Conservation (phyloP, 2,888 invertebrate species). For the Meteorus colon region DNA sequence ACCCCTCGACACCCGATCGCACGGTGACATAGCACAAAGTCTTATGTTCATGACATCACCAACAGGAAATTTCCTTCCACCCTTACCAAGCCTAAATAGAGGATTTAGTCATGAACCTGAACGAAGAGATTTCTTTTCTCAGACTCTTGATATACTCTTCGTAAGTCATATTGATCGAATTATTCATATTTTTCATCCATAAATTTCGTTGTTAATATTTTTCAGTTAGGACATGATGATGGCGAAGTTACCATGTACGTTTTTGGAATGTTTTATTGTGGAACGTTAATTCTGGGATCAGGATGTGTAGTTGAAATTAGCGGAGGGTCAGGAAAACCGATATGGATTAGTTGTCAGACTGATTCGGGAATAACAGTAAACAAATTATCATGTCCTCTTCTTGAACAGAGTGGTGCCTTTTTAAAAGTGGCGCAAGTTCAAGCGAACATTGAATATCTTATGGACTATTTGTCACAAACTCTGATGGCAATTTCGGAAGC, state of each 20-base stretch:
- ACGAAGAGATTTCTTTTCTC: slow-evolving; percentile 73
- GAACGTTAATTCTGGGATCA: slow-evolving; percentile 75
- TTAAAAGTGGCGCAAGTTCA: slow-evolving; percentile 70
- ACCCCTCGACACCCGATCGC: slow-evolving; percentile 57
- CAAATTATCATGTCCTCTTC: slow-evolving; percentile 64
- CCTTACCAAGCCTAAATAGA: slow-evolving; percentile 73
- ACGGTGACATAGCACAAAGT: slow-evolving; percentile 39
- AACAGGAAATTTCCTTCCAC: slow-evolving; percentile 73
- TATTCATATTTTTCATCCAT: not conserved
- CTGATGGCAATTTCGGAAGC: slow-evolving; percentile 90
- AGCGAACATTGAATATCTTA: slow-evolving; percentile 75
- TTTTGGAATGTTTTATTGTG: slow-evolving; percentile 89
- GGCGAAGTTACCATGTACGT: slow-evolving; percentile 82
- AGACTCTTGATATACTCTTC: slow-evolving; percentile 72
- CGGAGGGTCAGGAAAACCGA: slow-evolving; percentile 65
- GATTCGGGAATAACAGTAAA: slow-evolving; percentile 59
- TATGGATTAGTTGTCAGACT: slow-evolving; percentile 66
- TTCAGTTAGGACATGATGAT: slow-evolving; percentile 85
- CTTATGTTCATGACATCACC: slow-evolving; percentile 57
- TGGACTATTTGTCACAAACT: slow-evolving; percentile 83
- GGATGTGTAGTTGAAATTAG: slow-evolving; percentile 65
- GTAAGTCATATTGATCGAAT: slow-evolving; percentile 64
- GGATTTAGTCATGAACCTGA: slow-evolving; percentile 71
- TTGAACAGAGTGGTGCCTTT: slow-evolving; percentile 67
- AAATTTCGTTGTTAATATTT: slow-evolving; percentile 65